Evolutionary conservation across 2,113 vertebrate species (phyloP).

Genomic region (Rhizomys pruinosus): DNA sequence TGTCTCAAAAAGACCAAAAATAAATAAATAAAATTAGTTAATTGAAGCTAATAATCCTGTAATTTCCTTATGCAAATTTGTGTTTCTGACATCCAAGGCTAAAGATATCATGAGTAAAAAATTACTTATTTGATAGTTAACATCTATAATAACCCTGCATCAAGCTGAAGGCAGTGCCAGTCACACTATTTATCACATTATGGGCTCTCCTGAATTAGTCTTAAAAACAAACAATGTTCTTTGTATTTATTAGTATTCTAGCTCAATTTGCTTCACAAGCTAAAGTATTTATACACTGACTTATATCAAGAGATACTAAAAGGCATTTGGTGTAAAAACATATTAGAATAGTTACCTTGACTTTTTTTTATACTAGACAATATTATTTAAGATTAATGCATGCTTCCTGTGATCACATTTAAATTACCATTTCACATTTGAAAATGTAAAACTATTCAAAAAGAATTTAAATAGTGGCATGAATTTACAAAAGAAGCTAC

Average conservation of each 20-base stretch:
- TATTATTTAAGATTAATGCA: constrained; percentile 27
- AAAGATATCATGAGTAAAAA: constrained; percentile 34
- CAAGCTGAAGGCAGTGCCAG: neutral
- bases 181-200: neutral
- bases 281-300: neutral
- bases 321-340: neutral
- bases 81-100: constrained; percentile 39
- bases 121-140: neutral
- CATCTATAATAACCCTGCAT: neutral
- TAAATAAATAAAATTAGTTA: too few species aligned
- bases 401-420: constrained; percentile 18
- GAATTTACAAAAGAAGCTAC: constrained; percentile 23
- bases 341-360: neutral
- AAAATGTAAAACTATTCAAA: constrained; percentile 39
- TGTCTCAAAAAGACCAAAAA: too few species aligned
- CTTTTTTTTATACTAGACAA: neutral
- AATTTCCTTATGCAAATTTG: constrained; percentile 40
- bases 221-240: neutral
- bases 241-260: constrained; percentile 35
- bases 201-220: neutral
- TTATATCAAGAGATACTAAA: constrained; percentile 31
- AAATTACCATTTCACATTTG: constrained; percentile 14
- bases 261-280: constrained; percentile 29
- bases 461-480: neutral
- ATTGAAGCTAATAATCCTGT: constrained; percentile 11